These are phyloP conservation scores for Neoseiulus cucumeris DNA, from an alignment of 1,140 invertebrate genomes.

Conservation along the genomic window DNA sequence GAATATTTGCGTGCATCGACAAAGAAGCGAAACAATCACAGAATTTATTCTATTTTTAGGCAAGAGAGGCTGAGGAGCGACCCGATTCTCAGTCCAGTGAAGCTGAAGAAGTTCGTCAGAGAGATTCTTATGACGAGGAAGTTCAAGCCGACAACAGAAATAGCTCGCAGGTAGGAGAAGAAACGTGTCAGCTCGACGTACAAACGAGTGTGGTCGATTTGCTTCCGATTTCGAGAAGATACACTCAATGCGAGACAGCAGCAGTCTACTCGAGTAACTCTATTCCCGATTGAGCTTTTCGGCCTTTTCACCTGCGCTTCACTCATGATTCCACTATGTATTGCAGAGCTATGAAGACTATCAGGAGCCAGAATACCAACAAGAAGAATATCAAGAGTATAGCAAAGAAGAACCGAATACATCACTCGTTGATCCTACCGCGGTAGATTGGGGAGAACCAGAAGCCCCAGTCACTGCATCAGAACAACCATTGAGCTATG, in stretches of 20 bases:
- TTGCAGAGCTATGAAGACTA: slow-evolving; percentile 6
- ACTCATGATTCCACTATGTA: background rate
- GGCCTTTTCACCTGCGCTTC: too few species aligned
- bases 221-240: too few species aligned
- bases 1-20: too few species aligned
- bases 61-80: slow-evolving; percentile 1
- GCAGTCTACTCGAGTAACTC: too few species aligned
- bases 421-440: slow-evolving; percentile 39
- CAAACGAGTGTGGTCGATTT: background rate
- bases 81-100: slow-evolving; percentile 4
- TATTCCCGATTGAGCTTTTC: too few species aligned
- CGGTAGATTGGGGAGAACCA: slow-evolving; percentile 54
- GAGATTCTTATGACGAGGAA: background rate
- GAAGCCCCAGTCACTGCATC: slow-evolving; percentile 25
- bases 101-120: background rate
- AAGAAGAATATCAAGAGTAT: background rate
- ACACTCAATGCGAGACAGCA: too few species aligned
- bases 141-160: background rate
- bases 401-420: background rate
- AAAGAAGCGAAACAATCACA: too few species aligned
- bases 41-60: background rate
- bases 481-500: slow-evolving; percentile 22
- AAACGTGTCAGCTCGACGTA: background rate
- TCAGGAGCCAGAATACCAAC: background rate
- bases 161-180: background rate